Percentiles rank a stretch among this genome's conserved stretches.
These are phyloP conservation scores for Microtus californicus DNA, from an alignment of 2,797 vertebrate species.

Conservation along the genomic window DNA sequence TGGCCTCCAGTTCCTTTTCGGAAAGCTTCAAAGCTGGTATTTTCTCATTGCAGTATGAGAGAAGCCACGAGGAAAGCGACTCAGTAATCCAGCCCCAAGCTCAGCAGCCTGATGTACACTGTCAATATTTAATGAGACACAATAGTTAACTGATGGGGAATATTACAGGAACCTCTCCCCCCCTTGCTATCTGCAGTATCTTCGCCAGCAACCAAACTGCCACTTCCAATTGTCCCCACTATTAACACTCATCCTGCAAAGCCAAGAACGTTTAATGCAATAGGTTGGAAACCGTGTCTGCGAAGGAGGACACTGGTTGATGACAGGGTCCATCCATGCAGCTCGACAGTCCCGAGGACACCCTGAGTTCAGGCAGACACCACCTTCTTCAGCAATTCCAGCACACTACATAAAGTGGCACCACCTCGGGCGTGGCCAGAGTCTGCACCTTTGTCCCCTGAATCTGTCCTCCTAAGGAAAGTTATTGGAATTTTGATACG, in stretches of 20 bases:
- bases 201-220: background rate
- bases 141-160: conserved; percentile 58
- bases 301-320: background rate
- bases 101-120: background rate
- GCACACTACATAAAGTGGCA: background rate
- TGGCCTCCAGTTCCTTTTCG: conserved; percentile 21
- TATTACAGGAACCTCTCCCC: background rate
- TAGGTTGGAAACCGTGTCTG: rapidly evolving
- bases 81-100: background rate
- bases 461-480: background rate
- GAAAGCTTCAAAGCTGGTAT: conserved; percentile 43
- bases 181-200: background rate
- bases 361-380: background rate
- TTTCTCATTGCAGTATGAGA: conserved; percentile 10
- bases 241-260: conserved; percentile 48
- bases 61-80: background rate
- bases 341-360: rapidly evolving
- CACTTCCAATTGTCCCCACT: background rate
- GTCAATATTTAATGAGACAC: conserved; percentile 46
- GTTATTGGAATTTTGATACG: background rate
- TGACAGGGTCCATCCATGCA: rapidly evolving
- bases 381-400: background rate
- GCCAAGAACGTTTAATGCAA: conserved; percentile 37
- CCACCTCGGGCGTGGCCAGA: background rate
- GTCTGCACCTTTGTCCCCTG: background rate